Base-by-base conservation (phyloP, 2,797 vertebrate genomes). In the Ptychadena robeensis region DNA sequence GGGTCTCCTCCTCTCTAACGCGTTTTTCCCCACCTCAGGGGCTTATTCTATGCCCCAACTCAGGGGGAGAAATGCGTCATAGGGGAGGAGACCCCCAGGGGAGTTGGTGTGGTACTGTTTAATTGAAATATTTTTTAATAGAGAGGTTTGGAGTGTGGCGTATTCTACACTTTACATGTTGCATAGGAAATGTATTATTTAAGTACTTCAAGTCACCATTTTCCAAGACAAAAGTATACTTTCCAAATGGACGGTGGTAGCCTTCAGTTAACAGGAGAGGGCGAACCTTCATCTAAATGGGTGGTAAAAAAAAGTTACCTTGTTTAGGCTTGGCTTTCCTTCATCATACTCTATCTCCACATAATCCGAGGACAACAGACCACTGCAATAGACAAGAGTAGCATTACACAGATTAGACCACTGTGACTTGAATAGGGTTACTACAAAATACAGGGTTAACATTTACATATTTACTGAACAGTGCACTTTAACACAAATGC, bases 261-360 rank as follows among this genome's bases (percentile, higher is more conserved):
- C 11, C 2, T 61, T n/a, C 0, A 61, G 28, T 3, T 28, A 11
- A 61, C 4, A 2, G 25, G 11, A 61, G 11, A 0, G 15, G 44
- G 8, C 6, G 18, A 53, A 22, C 37, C 11, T 38, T 38, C 8
- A 38, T 38, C 18, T 22, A 61, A 28, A 34, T 22, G 31, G 61
- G 22, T 74, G n/a, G 25, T 31, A 2, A 38, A 30, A 48, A 44
- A 37, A 73, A 22, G 69, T 4, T 97, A 99, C 98, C 98, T 99
- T 98, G 71, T 96, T 96, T 80, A 93, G 88, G 72, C 96, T 93
- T 0, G 94, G 94, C 84, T 96, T 97, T 71, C 94, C 96, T 22
- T 95, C 93, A 87, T 98, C 95, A 80, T 96, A 98, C 90, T 98
- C 93, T 92, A 99, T 99, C 91, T 99, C 98, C 86, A 97, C 94